These are phyloP conservation scores for Syngnathus scovelli DNA, from an alignment of 2,113 vertebrate species.

Conservation along the genomic window DNA sequence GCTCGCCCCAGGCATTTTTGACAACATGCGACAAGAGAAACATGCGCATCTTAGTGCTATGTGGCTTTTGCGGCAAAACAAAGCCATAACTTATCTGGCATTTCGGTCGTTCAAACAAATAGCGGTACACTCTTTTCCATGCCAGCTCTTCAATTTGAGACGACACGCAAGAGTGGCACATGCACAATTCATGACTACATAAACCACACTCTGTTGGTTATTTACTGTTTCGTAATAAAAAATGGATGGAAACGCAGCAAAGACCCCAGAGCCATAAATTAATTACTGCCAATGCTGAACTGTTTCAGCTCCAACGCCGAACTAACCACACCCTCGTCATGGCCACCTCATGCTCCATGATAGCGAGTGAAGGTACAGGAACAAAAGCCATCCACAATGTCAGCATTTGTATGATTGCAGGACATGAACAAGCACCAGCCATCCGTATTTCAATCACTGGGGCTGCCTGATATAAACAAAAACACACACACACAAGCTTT, in stretches of 20 bases:
- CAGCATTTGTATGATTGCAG: neutral
- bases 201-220: constrained; percentile 50
- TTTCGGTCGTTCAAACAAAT: constrained; percentile 15
- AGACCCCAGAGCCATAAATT: constrained; percentile 58
- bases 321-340: constrained; percentile 24
- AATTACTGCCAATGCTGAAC: constrained; percentile 46
- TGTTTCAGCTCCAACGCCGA: constrained; percentile 22
- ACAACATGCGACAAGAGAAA: constrained; percentile 16
- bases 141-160: constrained; percentile 22
- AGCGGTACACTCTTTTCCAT: constrained; percentile 23
- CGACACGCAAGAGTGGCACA: constrained; percentile 22
- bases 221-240: constrained; percentile 61
- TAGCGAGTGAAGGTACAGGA: neutral
- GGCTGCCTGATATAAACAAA: constrained; percentile 54
- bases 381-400: neutral
- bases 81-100: constrained; percentile 18
- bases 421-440: constrained; percentile 52
- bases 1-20: constrained; percentile 10
- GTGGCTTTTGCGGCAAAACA: neutral
- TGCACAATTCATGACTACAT: constrained; percentile 60
- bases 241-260: constrained; percentile 56
- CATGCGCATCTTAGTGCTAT: constrained; percentile 8
- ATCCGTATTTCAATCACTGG: constrained; percentile 65
- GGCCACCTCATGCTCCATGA: constrained; percentile 2
- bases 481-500: constrained; percentile 15